Base-by-base conservation (phyloP, 1,140 invertebrate genomes). In the Diorhabda elongata region DNA sequence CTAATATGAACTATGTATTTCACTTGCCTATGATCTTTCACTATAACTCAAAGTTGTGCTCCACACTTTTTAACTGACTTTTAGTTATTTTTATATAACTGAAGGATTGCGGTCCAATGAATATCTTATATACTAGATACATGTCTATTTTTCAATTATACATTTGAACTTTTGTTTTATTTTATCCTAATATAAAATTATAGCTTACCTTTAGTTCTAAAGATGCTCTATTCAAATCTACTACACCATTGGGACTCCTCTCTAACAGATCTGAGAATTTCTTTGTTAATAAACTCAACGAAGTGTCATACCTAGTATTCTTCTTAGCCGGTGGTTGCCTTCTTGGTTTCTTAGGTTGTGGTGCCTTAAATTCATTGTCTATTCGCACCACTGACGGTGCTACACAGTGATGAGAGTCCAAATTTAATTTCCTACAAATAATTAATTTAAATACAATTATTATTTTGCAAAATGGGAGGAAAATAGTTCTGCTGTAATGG, bases 261-360 rank as follows among this genome's bases (percentile, higher is more conserved):
- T 96, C 90, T 60, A 99, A 85, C 71, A 98, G 84, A 65, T 89
- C 87, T 65, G 98, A 92, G 85, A 98, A 99, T 79, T 93, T 93
- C 78, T 95, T 94, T 44, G 97, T 98, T 67, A 98, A 85, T 72
- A 97, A 86, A 74, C 94, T 95, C 64, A 98, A 84, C 60, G 95
- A 98, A 66, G 94, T 95, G 79, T 96, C 93, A 75, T 92, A 92
- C 64, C 94, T 83, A 68, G 79, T 85, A 84, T 76, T 89, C 86
- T 77, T 83, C 81, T 79, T 77, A 75, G 81, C 82, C 26, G 82
- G 81, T 61, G 82, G 82, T 70, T 81, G 80, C 64, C 83, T 82
- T 76, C 83, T 84, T 69, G 81, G 81, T 67, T 83, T 82, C 77
- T 86, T 86, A 74, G 86, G 85, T 71, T 85, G 86, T 58, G 85